phyloP scores from a whole-genome alignment of 2,797 vertebrate genomes.

The Squalus acanthias region DNA sequence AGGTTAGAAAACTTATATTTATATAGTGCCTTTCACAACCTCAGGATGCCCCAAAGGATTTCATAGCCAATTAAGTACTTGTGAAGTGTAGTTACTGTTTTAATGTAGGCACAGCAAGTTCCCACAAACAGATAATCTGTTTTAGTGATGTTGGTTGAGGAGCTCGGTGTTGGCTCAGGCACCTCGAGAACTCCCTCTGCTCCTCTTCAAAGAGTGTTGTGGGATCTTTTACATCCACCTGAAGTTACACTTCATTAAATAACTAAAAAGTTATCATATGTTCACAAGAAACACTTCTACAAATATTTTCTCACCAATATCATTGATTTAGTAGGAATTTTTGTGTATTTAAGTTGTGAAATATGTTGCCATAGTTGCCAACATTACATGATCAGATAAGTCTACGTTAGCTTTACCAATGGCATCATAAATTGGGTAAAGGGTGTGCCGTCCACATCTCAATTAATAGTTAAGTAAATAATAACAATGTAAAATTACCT shows the following conservation, averaged over 20 bases:
- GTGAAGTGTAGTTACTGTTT: no score
- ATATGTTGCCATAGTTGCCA: neutral
- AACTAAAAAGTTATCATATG: neutral
- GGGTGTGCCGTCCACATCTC: neutral
- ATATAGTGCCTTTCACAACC: no score
- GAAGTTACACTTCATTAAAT: neutral
- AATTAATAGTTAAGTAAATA: neutral
- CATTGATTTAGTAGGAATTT: neutral
- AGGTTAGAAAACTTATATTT: no score
- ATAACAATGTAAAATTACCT: neutral
- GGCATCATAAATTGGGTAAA: neutral
- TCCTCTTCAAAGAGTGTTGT: neutral
- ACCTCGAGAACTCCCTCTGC: neutral
- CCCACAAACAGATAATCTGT: no score
- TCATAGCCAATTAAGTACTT: neutral
- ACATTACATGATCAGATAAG: neutral
- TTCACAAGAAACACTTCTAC: neutral
- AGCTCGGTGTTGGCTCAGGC: neutral
- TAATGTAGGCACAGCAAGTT: neutral
- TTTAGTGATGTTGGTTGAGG: no score
- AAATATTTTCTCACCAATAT: neutral
- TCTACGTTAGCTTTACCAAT: neutral
- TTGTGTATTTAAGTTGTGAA: neutral
- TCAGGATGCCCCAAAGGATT: neutral
- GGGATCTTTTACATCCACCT: neutral